Evolutionary conservation across 2,888 invertebrate species (phyloP), one percentile per base, ranked within the genome.

Genomic region (Drosophila percnosoma): DNA sequence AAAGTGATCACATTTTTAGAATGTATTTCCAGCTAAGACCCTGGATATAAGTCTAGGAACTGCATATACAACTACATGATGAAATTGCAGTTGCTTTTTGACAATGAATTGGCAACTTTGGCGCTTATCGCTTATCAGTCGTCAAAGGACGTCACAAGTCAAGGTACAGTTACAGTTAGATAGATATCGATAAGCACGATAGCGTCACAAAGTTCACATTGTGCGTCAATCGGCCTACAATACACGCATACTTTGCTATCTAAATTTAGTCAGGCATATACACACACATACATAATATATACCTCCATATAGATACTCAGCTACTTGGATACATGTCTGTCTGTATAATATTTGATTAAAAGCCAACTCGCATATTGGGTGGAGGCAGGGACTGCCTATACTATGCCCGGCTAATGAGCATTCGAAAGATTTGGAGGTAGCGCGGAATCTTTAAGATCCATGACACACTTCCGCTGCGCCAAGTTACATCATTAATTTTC

Each of bases 401-500:
- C n/a, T 27, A 15, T 45, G 61, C 33, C 48, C 27, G 71, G 88
- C 88, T 87, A 84, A 84, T 84, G 90, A 89, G 76, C 67, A 55
- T 63, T 66, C 52, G 76, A 66, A 70, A n/a, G 70, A 77, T 65
- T 67, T 69, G 65, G 69, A 73, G 73, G 64, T 65, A 84, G 78
- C 53, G 69, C 49, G 68, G 71, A 84, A 89, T 82, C 71, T 85
- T 64, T 65, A 80, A 72, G 83, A 90, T 90, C 90, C 87, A 85
- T 90, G 87, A 90, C 87, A 87, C 86, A 87, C 80, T 87, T 87
- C 85, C 80, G 83, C 45, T 70, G 67, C 80, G 82, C 81, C 81
- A 75, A 80, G 87, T 87, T 90, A 87, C 90, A 87, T 89, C 90
- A 87, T 87, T 90, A 87, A 87, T 90, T 87, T 82, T 87, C 78